These are phyloP conservation scores for Bombus fervidus DNA, from an alignment of 1,140 invertebrate genomes.

Conservation along the genomic window DNA sequence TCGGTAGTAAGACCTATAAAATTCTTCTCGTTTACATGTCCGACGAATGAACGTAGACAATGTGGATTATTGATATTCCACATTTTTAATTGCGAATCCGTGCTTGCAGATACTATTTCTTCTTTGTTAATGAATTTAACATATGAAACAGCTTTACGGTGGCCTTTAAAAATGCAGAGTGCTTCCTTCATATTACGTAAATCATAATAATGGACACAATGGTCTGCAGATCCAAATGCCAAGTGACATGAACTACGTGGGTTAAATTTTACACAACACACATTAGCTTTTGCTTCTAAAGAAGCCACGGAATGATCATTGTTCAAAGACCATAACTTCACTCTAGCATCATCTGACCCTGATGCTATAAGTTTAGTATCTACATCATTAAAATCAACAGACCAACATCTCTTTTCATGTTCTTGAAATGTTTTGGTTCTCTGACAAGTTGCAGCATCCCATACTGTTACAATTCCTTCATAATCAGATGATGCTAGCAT, in stretches of 20 bases:
- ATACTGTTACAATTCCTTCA: slow-evolving; percentile 96
- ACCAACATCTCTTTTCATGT: slow-evolving; percentile 98
- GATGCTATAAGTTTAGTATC: slow-evolving; percentile 96
- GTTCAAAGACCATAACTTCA: slow-evolving; percentile 96
- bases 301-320: slow-evolving; percentile 93
- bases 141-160: slow-evolving; percentile 97
- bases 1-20: slow-evolving; percentile 98
- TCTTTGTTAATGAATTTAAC: slow-evolving; percentile 96
- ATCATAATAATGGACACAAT: slow-evolving; percentile 98
- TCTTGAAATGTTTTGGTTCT: slow-evolving; percentile 91
- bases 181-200: slow-evolving; percentile 93
- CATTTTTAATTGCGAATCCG: slow-evolving; percentile 96
- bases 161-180: slow-evolving; percentile 93
- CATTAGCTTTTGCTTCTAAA: slow-evolving; percentile 95
- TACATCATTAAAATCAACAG: slow-evolving; percentile 96
- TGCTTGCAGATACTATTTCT: slow-evolving; percentile 97
- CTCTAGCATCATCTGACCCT: slow-evolving; percentile 96
- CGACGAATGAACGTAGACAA: slow-evolving; percentile 94
- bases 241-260: slow-evolving; percentile 93
- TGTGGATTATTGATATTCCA: slow-evolving; percentile 94
- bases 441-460: slow-evolving; percentile 94
- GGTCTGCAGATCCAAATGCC: slow-evolving; percentile 97
- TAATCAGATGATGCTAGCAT: slow-evolving; percentile 97
- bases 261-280: slow-evolving; percentile 98
- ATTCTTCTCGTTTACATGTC: slow-evolving; percentile 98